Percentiles rank a stretch among this genome's conserved stretches.
These are phyloP conservation scores for Temnothorax ravouxi DNA, from an alignment of 2,888 invertebrate species.

Conservation along the genomic window DNA sequence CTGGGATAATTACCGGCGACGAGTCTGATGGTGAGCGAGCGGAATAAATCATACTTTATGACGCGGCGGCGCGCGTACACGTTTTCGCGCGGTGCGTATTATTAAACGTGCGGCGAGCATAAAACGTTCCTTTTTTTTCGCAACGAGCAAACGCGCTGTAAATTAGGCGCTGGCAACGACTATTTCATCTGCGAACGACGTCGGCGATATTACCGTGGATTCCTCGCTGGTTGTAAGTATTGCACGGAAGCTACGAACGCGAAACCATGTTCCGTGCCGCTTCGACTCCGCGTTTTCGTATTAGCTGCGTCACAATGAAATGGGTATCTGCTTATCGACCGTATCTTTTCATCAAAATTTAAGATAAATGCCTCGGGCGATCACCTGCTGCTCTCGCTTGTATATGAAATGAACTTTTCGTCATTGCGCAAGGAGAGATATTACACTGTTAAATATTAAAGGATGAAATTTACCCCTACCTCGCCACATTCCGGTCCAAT, in stretches of 20 bases:
- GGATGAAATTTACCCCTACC: no score
- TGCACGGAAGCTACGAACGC: constrained; percentile 7
- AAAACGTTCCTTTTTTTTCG: constrained; percentile 23
- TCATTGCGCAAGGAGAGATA: background rate
- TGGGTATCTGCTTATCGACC: background rate
- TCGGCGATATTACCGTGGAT: constrained; percentile 2
- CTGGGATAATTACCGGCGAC: constrained; percentile 66
- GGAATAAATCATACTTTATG: constrained; percentile 83
- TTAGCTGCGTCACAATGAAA: background rate
- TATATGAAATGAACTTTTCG: background rate
- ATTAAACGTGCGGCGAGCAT: constrained; percentile 27
- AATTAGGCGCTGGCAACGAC: constrained; percentile 41
- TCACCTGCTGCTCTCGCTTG: background rate
- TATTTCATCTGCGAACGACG: constrained; percentile 36
- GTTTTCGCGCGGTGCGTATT: constrained; percentile 56
- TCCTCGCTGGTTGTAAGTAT: background rate
- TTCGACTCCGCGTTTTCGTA: background rate
- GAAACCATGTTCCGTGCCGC: background rate
- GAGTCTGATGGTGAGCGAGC: constrained; percentile 58
- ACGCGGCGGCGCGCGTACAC: constrained; percentile 59
- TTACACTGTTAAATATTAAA: no score
- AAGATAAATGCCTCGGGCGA: background rate
- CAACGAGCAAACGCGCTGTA: constrained; percentile 23
- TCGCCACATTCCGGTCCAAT: no score
- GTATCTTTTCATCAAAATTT: constrained; percentile 6